Percentiles rank a stretch among this genome's conserved stretches.
These are phyloP conservation scores for Ceratotherium simum DNA, from an alignment of 2,113 vertebrate genomes.

Conservation along the genomic window DNA sequence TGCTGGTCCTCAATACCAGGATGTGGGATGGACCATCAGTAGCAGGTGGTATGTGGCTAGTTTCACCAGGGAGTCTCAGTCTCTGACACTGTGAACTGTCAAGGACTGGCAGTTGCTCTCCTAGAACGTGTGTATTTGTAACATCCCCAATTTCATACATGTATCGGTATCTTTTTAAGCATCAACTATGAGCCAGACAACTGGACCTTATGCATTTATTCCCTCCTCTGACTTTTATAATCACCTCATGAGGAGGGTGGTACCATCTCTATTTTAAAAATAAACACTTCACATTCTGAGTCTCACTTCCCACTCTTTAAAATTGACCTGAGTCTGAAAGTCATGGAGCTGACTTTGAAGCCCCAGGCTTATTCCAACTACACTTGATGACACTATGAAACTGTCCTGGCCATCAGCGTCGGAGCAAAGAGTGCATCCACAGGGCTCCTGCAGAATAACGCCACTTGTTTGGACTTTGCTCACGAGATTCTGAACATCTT, in stretches of 20 bases:
- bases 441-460: not conserved
- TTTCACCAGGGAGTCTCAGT: not conserved
- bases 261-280: not conserved
- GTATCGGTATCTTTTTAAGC: not conserved
- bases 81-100: not conserved
- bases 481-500: not conserved
- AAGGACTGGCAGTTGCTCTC: not conserved
- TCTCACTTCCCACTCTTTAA: not conserved
- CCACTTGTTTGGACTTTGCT: not conserved
- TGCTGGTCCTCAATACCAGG: not conserved
- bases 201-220: not conserved
- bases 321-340: not conserved
- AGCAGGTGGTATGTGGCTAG: not conserved
- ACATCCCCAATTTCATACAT: not conserved
- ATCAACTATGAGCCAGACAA: rapidly evolving
- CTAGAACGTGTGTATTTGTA: not conserved
- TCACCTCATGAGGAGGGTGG: not conserved
- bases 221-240: not conserved
- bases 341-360: not conserved
- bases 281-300: not conserved
- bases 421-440: not conserved
- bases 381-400: not conserved
- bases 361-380: not conserved
- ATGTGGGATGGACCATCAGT: too few species aligned
- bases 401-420: not conserved